Evolutionary conservation across 1,140 invertebrate genomes (phyloP).

Genomic region (Danaus melanippus): DNA sequence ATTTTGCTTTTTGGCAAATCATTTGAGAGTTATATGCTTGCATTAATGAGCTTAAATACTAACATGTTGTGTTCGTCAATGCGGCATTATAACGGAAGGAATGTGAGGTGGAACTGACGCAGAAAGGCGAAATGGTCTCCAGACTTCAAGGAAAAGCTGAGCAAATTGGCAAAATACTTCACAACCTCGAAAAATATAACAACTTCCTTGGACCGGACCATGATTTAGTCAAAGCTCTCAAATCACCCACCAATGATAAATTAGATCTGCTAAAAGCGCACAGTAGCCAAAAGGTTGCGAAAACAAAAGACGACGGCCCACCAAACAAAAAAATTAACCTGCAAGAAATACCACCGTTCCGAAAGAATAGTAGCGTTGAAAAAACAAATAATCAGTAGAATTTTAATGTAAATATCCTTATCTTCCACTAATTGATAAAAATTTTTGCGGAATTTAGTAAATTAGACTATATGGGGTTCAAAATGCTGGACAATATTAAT

Average conservation of each 20-base stretch:
- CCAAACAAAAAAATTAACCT: conserved; percentile 64
- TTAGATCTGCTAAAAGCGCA: conserved; percentile 49
- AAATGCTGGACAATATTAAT: too few species aligned
- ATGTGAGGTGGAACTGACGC: conserved; percentile 92
- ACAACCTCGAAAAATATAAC: conserved; percentile 90
- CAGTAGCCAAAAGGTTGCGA: conserved; percentile 47
- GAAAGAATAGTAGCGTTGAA: conserved; percentile 43
- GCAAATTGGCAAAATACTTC: conserved; percentile 91
- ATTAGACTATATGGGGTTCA: too few species aligned
- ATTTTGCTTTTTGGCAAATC: too few species aligned
- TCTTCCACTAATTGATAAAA: too few species aligned
- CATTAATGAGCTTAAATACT: conserved; percentile 34
- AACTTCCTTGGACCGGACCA: conserved; percentile 77
- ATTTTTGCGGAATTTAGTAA: too few species aligned
- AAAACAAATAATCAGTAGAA: conserved; percentile 29
- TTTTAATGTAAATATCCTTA: conserved; percentile 12
- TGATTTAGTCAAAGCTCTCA: conserved; percentile 69
- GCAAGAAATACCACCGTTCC: conserved; percentile 70
- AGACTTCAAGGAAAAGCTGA: conserved; percentile 90
- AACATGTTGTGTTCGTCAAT: conserved; percentile 63
- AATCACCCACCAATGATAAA: conserved; percentile 72
- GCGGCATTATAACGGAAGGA: conserved; percentile 77
- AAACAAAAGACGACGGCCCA: conserved; percentile 64
- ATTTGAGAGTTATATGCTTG: background rate
- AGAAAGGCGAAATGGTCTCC: conserved; percentile 92